These are phyloP conservation scores for Spermophilus dauricus DNA, from an alignment of 2,113 vertebrate genomes.

Conservation along the genomic window DNA sequence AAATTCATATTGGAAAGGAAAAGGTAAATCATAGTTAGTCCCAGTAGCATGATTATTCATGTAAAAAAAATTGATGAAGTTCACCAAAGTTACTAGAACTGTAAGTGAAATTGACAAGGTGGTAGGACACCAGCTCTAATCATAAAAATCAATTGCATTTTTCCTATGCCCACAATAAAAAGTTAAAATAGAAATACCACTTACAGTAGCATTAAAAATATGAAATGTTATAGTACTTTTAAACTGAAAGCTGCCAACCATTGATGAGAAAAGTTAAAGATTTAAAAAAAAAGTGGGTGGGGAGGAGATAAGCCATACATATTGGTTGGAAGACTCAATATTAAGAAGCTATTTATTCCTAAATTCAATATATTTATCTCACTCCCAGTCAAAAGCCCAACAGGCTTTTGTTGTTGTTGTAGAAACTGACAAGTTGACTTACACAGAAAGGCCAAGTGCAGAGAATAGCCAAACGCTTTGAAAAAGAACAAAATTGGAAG, in stretches of 20 bases:
- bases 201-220: background rate
- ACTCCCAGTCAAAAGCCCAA: background rate
- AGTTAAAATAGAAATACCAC: constrained; percentile 14
- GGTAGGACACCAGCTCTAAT: background rate
- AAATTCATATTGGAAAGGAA: background rate
- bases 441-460: background rate
- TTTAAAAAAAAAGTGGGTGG: background rate
- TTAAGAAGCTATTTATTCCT: constrained; percentile 33
- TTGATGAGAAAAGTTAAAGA: background rate
- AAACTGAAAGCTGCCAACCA: background rate
- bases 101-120: background rate
- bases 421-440: constrained; percentile 23
- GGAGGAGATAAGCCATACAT: background rate
- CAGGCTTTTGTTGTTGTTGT: background rate
- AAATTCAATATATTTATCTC: constrained; percentile 24
- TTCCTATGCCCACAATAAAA: background rate
- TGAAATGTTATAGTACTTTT: background rate
- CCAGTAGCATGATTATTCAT: background rate
- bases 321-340: background rate
- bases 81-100: background rate
- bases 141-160: constrained; percentile 10
- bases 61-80: background rate
- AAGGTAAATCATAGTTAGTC: background rate
- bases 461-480: background rate
- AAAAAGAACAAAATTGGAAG: constrained; percentile 26